Percentiles rank a stretch among this genome's conserved stretches.
Evolutionary conservation across 2,113 vertebrate species (phyloP).

Genomic region (Myiagra hebetior): DNA sequence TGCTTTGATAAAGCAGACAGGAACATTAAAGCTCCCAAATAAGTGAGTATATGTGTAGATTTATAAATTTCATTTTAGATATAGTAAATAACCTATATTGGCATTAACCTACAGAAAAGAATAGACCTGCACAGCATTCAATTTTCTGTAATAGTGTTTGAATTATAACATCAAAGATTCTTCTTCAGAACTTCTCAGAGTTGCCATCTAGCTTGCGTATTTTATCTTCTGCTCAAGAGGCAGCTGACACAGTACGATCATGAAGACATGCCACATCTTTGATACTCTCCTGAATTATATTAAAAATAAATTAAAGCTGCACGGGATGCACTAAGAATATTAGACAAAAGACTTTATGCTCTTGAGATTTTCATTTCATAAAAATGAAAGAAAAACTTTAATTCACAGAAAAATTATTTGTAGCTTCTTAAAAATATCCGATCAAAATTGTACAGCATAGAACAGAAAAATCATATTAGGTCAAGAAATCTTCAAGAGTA

Average conservation of each 20-base stretch:
- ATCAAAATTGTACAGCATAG: not conserved
- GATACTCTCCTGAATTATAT: not conserved
- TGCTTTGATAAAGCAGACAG: not conserved
- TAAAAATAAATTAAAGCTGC: slow-evolving; percentile 4
- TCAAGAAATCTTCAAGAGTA: not conserved
- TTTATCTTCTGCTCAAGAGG: not conserved
- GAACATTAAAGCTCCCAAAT: not conserved
- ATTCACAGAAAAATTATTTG: not conserved
- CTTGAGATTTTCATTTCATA: not conserved
- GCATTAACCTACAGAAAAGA: not conserved
- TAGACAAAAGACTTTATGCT: not conserved
- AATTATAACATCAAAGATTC: not conserved
- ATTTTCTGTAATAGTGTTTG: not conserved
- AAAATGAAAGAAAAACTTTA: not conserved
- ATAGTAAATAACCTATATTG: not conserved
- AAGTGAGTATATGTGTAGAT: not conserved
- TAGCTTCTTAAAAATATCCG: not conserved
- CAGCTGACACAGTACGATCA: not conserved
- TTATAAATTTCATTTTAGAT: not conserved
- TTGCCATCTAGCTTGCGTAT: not conserved
- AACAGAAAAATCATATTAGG: not conserved
- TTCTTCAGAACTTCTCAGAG: not conserved
- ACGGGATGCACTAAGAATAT: not conserved
- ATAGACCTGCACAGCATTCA: not conserved
- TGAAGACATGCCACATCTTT: not conserved